These are phyloP conservation scores for Podargus strigoides DNA, from an alignment of 2,797 vertebrate species.

Conservation along the genomic window DNA sequence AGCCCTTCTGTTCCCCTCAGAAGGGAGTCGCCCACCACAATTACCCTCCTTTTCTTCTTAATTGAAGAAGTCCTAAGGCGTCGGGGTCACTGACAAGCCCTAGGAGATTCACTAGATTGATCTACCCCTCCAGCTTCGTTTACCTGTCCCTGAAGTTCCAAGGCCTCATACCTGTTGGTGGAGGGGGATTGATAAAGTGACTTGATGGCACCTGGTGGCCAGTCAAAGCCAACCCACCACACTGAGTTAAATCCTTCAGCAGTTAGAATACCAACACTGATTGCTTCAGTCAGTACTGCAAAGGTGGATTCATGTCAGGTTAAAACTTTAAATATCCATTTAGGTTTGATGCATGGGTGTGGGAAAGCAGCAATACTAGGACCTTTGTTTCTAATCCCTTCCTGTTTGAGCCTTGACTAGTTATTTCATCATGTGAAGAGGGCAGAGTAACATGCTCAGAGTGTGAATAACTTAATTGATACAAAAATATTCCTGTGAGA, in stretches of 20 bases:
- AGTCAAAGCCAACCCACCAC: not conserved
- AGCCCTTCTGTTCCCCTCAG: no score
- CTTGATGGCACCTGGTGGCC: not conserved
- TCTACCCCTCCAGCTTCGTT: no score
- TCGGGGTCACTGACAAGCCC: no score
- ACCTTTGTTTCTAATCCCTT: not conserved
- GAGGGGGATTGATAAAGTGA: not conserved
- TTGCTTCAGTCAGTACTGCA: not conserved
- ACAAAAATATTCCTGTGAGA: not conserved
- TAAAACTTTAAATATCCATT: not conserved
- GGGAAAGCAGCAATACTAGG: not conserved
- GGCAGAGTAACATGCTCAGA: rapidly evolving
- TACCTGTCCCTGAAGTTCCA: no score
- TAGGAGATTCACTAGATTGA: no score
- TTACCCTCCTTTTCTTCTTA: no score
- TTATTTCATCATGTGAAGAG: not conserved
- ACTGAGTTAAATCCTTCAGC: not conserved
- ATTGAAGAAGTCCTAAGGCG: no score
- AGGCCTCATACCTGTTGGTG: not conserved
- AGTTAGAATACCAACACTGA: not conserved
- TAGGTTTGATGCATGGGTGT: not conserved
- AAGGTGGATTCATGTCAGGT: not conserved
- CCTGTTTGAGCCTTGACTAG: not conserved
- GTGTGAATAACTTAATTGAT: not conserved
- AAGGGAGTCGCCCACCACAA: no score